Base-by-base conservation (phyloP, 2,797 vertebrate genomes). In the Pangasius krempfi region DNA sequence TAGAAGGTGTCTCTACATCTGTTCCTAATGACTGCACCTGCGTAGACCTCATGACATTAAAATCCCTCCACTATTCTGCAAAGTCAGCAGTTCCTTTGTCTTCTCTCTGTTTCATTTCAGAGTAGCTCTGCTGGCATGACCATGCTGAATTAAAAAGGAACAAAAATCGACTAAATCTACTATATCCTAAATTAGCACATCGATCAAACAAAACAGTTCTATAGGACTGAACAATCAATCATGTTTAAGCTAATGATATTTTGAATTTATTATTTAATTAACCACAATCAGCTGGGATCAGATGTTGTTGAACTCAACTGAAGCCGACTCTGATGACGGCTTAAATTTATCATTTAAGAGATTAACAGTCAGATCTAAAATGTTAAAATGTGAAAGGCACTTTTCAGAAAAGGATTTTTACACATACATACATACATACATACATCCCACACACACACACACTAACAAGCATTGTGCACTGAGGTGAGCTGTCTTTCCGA, bases 401-500 rank as follows among this genome's bases (percentile, higher is more conserved):
- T 20, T 22, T 62, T 62, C 58, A 25, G 58, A 62, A 62, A 62
- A 62, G 20, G 22, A 62, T 8, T 62, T 62, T 25, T 7, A 68
- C 33, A 37, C 33, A 37, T 33, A 18, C 30, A 33, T 22, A 33
- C 25, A 50, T 27, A 86, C 75, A 68, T 22, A 87, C 47, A n/a
- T n/a, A 70, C 54, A 84, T 82, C 64, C 14, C 50, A 85, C 60
- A 60, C 16, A 2, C 40, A 85, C 54, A 76, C n/a, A 14, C 30
- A 64, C 58, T 14, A 54, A 62, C 27, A 56, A n/a, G 44, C 64
- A 73, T 40, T 56, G 27, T 40, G 73, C 73, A 52, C 56, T 60
- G 16, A 90, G 75, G 62, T 90, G 73, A 85, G 68, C 68, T 85
- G 47, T 78, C 60, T 81, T 84, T 86, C 33, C n/a, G 73, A 52